Conservation (phyloP, 2,888 invertebrate genomes). For the Chloromyia formosa region DNA sequence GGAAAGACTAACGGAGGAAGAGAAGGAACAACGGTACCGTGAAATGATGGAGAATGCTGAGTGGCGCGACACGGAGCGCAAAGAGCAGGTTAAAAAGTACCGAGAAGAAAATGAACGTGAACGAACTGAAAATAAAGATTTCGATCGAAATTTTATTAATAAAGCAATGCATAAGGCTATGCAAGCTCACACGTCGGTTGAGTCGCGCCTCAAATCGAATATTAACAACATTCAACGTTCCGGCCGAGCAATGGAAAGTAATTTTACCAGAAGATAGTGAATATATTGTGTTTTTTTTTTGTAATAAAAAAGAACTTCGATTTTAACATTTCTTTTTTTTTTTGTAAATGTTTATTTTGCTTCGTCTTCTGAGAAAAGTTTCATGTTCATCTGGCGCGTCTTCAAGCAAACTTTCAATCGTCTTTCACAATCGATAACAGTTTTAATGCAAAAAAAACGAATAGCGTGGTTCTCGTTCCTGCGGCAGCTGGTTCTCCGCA, state of each 20-base stretch:
- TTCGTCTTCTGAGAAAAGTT: no score
- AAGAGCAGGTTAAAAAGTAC: constrained; percentile 71
- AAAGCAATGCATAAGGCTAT: constrained; percentile 63
- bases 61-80: constrained; percentile 74
- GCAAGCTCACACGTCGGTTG: constrained; percentile 76
- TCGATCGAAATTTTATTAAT: constrained; percentile 66
- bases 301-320: no score
- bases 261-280: constrained; percentile 77
- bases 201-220: constrained; percentile 86
- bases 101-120: constrained; percentile 69
- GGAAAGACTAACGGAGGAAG: constrained; percentile 68
- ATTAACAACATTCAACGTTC: constrained; percentile 89
- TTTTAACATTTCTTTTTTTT: no score
- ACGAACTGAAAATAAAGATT: constrained; percentile 63
- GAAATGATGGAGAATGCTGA: constrained; percentile 88
- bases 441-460: no score
- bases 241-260: constrained; percentile 79
- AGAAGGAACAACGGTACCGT: constrained; percentile 74
- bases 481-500: no score
- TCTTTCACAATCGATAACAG: no score
- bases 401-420: no score
- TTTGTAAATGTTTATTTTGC: no score
- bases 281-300: no score
- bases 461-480: no score
- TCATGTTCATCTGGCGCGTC: no score